Conservation (phyloP, 37 sponge, comb jelly and placozoan genomes). For the Hexactinellida sp. region DNA sequence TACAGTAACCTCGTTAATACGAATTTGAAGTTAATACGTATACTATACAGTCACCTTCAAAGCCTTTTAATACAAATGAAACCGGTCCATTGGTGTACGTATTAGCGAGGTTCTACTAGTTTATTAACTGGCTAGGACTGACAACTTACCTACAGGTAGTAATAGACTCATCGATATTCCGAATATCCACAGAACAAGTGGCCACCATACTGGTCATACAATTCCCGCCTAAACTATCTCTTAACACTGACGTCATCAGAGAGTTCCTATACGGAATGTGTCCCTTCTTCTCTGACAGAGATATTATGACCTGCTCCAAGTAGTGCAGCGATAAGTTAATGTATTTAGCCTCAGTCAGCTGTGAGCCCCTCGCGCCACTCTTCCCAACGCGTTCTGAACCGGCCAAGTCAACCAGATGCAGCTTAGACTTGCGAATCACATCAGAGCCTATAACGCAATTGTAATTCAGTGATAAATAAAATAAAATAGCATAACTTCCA, state of each 20-base stretch:
- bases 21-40: too few relatives aligned
- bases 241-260: slow-evolving; percentile 95
- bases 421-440: slow-evolving; percentile 58
- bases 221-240: slow-evolving; percentile 97
- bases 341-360: slow-evolving; percentile 85
- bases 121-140: too few relatives aligned
- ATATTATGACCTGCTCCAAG: slow-evolving; percentile 93
- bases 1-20: too few relatives aligned
- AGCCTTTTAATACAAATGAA: too few relatives aligned
- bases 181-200: slow-evolving; percentile 85
- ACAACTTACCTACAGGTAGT: slow-evolving; percentile 90
- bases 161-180: slow-evolving; percentile 89
- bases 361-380: slow-evolving; percentile 68
- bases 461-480: too few relatives aligned
- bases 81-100: too few relatives aligned
- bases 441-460: slow-evolving; percentile 43
- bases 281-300: slow-evolving; percentile 83
- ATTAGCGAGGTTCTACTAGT: too few relatives aligned
- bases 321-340: slow-evolving; percentile 92
- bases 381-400: slow-evolving; percentile 96
- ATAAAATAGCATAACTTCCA: too few relatives aligned
- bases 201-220: slow-evolving; percentile 98
- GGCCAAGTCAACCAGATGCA: slow-evolving; percentile 94
- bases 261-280: slow-evolving; percentile 97
- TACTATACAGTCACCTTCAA: too few relatives aligned